These are phyloP conservation scores for Prorops nasuta DNA, from an alignment of 1,140 invertebrate genomes.

Conservation along the genomic window DNA sequence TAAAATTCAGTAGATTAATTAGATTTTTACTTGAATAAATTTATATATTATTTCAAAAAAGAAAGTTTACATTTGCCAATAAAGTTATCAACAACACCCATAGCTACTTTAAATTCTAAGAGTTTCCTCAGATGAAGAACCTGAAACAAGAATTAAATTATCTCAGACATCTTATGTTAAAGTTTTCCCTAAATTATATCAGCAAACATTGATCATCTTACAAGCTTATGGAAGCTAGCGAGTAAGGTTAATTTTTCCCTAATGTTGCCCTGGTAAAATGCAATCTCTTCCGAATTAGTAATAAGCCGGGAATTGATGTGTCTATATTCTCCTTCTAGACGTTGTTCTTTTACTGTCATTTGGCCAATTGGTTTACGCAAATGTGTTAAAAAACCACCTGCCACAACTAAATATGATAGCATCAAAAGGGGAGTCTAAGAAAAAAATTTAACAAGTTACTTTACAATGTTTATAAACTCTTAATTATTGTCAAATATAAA, in stretches of 20 bases:
- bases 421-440: slow-evolving; percentile 80
- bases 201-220: slow-evolving; percentile 37
- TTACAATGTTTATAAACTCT: slow-evolving; percentile 9
- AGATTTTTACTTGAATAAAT: not conserved
- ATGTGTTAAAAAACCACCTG: slow-evolving; percentile 77
- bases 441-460: not conserved
- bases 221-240: slow-evolving; percentile 86
- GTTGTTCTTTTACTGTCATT: slow-evolving; percentile 92
- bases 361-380: slow-evolving; percentile 81
- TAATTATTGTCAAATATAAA: slow-evolving; percentile 8
- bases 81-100: slow-evolving; percentile 95
- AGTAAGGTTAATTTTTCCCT: slow-evolving; percentile 87
- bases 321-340: slow-evolving; percentile 95
- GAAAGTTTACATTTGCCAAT: slow-evolving; percentile 95
- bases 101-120: slow-evolving; percentile 86
- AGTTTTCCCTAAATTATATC: not conserved
- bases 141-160: slow-evolving; percentile 46
- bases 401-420: slow-evolving; percentile 81
- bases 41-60: not conserved
- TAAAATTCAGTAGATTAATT: slow-evolving; percentile 49
- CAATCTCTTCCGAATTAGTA: slow-evolving; percentile 96
- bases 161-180: not conserved
- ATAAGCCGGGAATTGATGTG: slow-evolving; percentile 96
- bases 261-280: slow-evolving; percentile 92
- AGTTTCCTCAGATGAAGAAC: slow-evolving; percentile 81